These are phyloP conservation scores for Bellardia bayeri DNA, from an alignment of 2,888 invertebrate genomes.

Conservation along the genomic window DNA sequence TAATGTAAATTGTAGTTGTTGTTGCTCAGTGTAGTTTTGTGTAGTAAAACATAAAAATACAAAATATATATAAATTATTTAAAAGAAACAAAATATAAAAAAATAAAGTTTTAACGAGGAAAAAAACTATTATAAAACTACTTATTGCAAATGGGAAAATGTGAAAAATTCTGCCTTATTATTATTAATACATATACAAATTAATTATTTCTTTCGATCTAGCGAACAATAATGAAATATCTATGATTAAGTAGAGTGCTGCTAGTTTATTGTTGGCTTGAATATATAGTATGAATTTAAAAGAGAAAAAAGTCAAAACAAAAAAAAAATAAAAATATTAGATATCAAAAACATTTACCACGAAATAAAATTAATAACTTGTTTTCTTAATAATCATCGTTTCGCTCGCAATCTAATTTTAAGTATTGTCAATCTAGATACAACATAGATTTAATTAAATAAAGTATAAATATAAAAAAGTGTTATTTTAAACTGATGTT, in stretches of 20 bases:
- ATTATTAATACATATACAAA: conserved; percentile 4
- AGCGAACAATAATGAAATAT: conserved; percentile 70
- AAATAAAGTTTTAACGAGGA: neutral
- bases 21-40: conserved; percentile 50
- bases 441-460: conserved; percentile 40
- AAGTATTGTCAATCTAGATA: conserved; percentile 68
- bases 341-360: conserved; percentile 68
- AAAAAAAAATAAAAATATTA: conserved; percentile 39
- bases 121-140: conserved; percentile 39
- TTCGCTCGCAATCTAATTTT: conserved; percentile 70
- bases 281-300: conserved; percentile 29
- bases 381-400: conserved; percentile 73
- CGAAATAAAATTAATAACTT: conserved; percentile 72
- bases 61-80: conserved; percentile 22
- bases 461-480: conserved; percentile 36
- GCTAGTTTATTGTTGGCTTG: conserved; percentile 53
- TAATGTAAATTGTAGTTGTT: conserved; percentile 60
- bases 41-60: conserved; percentile 41
- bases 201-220: conserved; percentile 66
- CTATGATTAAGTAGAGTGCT: conserved; percentile 56
- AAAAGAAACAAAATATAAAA: conserved; percentile 25
- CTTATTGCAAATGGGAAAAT: conserved; percentile 28
- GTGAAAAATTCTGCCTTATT: conserved; percentile 28
- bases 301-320: conserved; percentile 3
- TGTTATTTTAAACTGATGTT: neutral